A percentile compares a stretch with the other conserved stretches of the same genome.
These are phyloP conservation scores for Lepus oiostolus DNA, from an alignment of 2,797 vertebrate genomes.

Conservation along the genomic window DNA sequence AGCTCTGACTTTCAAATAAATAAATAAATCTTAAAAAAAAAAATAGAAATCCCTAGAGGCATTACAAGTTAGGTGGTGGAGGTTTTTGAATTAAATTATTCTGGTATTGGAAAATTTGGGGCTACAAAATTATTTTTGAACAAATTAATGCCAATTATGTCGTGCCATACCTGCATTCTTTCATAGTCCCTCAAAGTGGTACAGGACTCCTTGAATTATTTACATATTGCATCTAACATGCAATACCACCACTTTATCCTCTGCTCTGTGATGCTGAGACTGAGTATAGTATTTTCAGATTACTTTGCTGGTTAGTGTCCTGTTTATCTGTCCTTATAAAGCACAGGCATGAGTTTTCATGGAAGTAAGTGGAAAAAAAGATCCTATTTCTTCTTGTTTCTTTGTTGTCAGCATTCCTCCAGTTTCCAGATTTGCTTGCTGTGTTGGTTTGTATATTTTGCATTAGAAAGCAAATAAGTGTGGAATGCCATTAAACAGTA, in stretches of 20 bases:
- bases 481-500: fast-evolving
- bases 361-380: neutral
- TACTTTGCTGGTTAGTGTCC: neutral
- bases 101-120: neutral
- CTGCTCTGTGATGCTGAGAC: neutral
- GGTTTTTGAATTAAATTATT: neutral
- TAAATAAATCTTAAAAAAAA: no score
- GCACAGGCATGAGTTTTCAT: neutral
- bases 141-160: neutral
- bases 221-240: neutral
- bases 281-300: neutral
- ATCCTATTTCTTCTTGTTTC: neutral
- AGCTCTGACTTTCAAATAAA: no score
- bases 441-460: neutral
- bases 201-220: neutral
- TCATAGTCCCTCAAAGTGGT: neutral
- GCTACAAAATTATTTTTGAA: neutral
- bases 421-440: neutral
- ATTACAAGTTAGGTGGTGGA: neutral
- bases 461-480: neutral
- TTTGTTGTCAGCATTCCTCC: neutral
- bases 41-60: neutral
- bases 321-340: neutral
- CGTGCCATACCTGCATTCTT: neutral
- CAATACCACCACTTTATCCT: neutral